Evolutionary conservation across 2,888 invertebrate genomes (phyloP), one percentile per base, ranked within the genome.

Genomic region (Schizotus pectinicornis): DNA sequence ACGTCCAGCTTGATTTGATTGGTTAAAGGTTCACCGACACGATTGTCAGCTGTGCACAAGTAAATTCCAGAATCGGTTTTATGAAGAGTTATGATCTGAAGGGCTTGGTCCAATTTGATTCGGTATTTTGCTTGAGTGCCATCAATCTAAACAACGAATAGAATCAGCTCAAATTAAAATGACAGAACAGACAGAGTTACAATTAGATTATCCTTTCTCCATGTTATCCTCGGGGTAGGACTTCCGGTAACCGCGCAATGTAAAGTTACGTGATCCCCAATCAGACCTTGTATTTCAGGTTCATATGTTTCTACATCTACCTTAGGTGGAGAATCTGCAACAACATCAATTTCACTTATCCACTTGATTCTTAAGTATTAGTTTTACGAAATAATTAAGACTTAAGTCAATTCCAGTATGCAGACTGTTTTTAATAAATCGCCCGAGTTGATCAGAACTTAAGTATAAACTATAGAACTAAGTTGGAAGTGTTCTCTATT

Each of bases 21-120:
- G 69, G 87, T 85, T 32, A 86, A 83, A 8, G 91, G 87, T 45
- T 83, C 79, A 11, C 91, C 91, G 22, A 90, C 79, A 1, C 86
- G 86, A 78, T 96, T 96, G 74, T 89, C 88, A 1, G 94, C 96
- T 6, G 88, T 84, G 74, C 96, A 96, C 52, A 91, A 85, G 78
- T 96, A 97, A 7, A 88, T 86, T 34, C 95, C 96, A 14, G 89
- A 86, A 78, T 97, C 96, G 51, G 88, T 87, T 64, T 86, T 87
- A 73, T 88, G 88, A 30, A 94, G 82, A 36, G 91, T 90, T 9
- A 92, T 87, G 61, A 97, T 94, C 78, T 94, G 90, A 49, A 95
- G 81, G 1, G 92, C 87, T 51, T 76, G 78, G 70, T 90, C 89
- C 0, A 86, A 81, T 36, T 86, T 77, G 57, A 93, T 81, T 32